Base-by-base conservation (phyloP, 2,888 invertebrate species). In the Pimpla rufipes region DNA sequence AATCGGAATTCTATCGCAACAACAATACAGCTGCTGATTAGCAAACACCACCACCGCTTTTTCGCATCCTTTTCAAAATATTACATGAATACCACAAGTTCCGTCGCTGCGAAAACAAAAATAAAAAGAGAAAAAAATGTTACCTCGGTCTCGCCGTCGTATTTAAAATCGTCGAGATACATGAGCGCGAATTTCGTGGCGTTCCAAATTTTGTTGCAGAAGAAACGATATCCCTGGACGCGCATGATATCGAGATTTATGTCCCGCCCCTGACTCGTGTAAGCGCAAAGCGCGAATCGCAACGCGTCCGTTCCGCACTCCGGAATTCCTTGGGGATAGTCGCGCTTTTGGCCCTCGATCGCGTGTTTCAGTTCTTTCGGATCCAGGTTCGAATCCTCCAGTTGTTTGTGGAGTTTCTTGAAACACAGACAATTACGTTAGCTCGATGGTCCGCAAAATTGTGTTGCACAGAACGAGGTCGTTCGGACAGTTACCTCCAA, bases 191-290 rank as follows among this genome's bases (percentile, higher is more conserved):
- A 99, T 93, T 97, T 98, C 29, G 97, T 96, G 0, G 99, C 99
- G 94, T 99, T 99, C 99, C 99, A 99, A 67, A 99, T 95, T 93
- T 99, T 99, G 94, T 99, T 99, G 94, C 99, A 99, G 95, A 99
- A 99, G 94, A 98, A 97, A 87, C 98, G 95, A 94, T 99, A 98
- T 5, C 98, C 98, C 91, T 97, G 98, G 13, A 99, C 98, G 79
- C 99, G 96, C 85, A 97, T 94, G 77, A 99, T 98, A 93, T 99
- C 99, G 93, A 99, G 96, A 94, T 99, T 99, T 90, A 99, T 97
- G 93, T 99, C 99, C 4, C 99, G 95, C 85, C 98, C 97, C 92
- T 98, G 98, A 0, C 97, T 95, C 91, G 98, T 98, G 88, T 97
- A 97, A 4, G 98, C 96, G 92, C 98, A 98, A 0, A 99, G 95